A percentile compares a stretch with the other conserved stretches of the same genome.
These are phyloP conservation scores for Spialia ferax DNA, from an alignment of 2,888 invertebrate species.

Conservation along the genomic window DNA sequence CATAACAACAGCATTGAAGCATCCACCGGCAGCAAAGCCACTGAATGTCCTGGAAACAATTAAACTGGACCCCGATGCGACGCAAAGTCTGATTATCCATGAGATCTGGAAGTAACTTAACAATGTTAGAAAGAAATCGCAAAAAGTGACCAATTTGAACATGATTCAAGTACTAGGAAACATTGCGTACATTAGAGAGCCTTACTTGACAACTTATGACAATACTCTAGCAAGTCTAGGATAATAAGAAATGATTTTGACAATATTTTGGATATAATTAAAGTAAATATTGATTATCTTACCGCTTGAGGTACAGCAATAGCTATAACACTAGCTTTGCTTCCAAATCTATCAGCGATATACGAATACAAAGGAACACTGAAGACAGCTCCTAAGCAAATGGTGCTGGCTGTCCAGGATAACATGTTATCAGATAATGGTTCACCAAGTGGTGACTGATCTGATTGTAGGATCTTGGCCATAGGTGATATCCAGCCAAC, in stretches of 20 bases:
- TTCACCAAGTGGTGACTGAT: slow-evolving; percentile 58
- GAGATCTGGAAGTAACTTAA: slow-evolving; percentile 57
- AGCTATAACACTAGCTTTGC: slow-evolving; percentile 71
- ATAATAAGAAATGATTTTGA: too few relatives aligned
- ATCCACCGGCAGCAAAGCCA: slow-evolving; percentile 65
- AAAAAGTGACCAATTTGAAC: background rate
- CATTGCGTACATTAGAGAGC: background rate
- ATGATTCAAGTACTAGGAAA: background rate
- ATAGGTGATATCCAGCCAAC: slow-evolving; percentile 74
- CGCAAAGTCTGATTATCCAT: slow-evolving; percentile 63
- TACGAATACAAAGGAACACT: slow-evolving; percentile 72
- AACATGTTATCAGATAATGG: slow-evolving; percentile 68
- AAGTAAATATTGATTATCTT: slow-evolving; percentile 50
- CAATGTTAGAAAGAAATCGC: background rate
- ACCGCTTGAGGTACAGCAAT: slow-evolving; percentile 73
- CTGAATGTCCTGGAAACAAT: slow-evolving; percentile 60
- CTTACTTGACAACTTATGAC: background rate
- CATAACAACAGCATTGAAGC: slow-evolving; percentile 65
- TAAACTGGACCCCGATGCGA: slow-evolving; percentile 53
- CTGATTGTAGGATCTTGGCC: slow-evolving; percentile 61
- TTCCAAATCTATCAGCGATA: slow-evolving; percentile 70
- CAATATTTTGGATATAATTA: too few relatives aligned
- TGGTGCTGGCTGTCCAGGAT: slow-evolving; percentile 76
- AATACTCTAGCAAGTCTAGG: too few relatives aligned
- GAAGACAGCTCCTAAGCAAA: slow-evolving; percentile 63